These are phyloP conservation scores for Cyprinus carpio DNA, from an alignment of 2,113 vertebrate genomes.

Conservation along the genomic window DNA sequence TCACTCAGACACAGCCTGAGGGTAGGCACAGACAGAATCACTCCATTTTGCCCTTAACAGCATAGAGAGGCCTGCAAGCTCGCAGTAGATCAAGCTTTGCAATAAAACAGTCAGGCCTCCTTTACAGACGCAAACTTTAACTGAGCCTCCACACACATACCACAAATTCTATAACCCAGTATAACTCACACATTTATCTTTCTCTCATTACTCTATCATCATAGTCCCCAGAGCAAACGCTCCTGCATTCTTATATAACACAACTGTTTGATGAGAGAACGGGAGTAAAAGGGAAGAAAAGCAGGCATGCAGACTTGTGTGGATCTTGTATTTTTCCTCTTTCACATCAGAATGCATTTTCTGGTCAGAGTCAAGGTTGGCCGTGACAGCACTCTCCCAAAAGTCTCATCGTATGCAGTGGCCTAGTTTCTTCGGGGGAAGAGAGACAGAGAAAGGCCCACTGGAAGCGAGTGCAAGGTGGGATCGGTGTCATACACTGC, in stretches of 20 bases:
- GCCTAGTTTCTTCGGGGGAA: conserved; percentile 20
- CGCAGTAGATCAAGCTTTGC: conserved; percentile 50
- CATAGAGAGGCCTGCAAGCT: conserved; percentile 50
- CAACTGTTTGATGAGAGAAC: conserved; percentile 50
- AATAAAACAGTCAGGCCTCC: conserved; percentile 54
- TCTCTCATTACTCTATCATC: conserved; percentile 52
- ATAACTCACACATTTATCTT: conserved; percentile 48
- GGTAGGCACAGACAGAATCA: conserved; percentile 43
- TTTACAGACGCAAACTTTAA: conserved; percentile 46
- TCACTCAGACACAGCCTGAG: conserved; percentile 48
- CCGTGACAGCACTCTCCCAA: conserved; percentile 35
- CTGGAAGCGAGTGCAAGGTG: background rate
- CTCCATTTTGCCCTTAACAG: conserved; percentile 50
- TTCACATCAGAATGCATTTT: conserved; percentile 32
- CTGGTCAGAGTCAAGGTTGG: conserved; percentile 33
- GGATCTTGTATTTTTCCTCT: conserved; percentile 7
- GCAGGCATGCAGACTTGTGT: background rate
- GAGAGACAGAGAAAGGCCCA: background rate
- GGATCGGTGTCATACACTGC: conserved; percentile 22
- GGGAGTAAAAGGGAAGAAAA: conserved; percentile 40
- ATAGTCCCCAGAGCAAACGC: conserved; percentile 45
- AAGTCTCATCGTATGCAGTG: background rate
- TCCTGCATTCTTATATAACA: conserved; percentile 52
- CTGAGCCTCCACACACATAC: conserved; percentile 24
- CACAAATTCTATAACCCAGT: conserved; percentile 22